Percentiles rank a stretch among this genome's conserved stretches.
phyloP scores from a whole-genome alignment of 2,888 invertebrate species.

The Tetanocera ferruginea region DNA sequence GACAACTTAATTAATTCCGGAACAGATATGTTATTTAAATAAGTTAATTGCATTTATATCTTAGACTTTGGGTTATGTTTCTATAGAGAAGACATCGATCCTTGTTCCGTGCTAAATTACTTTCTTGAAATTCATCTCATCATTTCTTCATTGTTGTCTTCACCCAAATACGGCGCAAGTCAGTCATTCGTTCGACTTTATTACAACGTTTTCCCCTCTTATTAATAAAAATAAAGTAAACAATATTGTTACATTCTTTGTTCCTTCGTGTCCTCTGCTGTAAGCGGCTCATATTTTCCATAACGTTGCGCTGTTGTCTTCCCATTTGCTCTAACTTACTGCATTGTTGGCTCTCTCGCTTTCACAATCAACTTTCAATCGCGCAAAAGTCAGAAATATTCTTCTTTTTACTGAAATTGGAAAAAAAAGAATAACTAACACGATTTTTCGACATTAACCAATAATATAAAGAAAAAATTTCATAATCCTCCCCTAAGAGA shows the following conservation, averaged over 20 bases:
- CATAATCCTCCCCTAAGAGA: constrained; percentile 50
- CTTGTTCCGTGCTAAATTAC: neutral
- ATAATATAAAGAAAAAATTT: constrained; percentile 50
- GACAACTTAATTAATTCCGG: too few relatives aligned
- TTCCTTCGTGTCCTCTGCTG: neutral
- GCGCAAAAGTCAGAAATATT: constrained; percentile 38
- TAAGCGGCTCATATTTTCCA: constrained; percentile 23
- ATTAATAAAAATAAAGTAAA: neutral
- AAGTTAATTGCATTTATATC: too few relatives aligned
- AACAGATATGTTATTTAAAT: too few relatives aligned
- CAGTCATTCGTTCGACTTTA: neutral
- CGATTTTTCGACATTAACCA: constrained; percentile 40
- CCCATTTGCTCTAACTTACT: neutral
- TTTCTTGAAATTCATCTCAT: neutral
- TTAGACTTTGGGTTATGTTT: too few relatives aligned
- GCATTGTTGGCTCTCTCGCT: neutral
- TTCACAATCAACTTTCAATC: constrained; percentile 11
- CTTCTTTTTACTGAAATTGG: constrained; percentile 15
- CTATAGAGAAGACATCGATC: too few relatives aligned
- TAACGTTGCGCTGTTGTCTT: constrained; percentile 2
- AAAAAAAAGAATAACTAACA: constrained; percentile 43
- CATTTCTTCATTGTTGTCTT: neutral
- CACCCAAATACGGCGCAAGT: neutral
- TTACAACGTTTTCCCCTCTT: neutral
- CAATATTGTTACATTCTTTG: neutral